These are phyloP conservation scores for Dryadula phaetusa DNA, from an alignment of 2,888 invertebrate species.

Conservation along the genomic window DNA sequence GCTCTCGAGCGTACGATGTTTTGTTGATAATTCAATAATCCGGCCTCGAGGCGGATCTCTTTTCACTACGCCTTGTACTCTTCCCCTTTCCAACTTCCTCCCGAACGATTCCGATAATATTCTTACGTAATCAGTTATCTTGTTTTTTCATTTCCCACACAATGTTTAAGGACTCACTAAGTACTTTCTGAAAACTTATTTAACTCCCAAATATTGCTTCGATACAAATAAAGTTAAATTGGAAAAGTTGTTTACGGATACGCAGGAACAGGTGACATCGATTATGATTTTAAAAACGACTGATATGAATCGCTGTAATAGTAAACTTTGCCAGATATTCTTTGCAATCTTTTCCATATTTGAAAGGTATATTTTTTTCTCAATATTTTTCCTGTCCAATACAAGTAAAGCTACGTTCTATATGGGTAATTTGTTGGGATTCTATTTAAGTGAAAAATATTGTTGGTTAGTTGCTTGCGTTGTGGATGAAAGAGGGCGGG, in stretches of 20 bases:
- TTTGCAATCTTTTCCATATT: slow-evolving; percentile 22
- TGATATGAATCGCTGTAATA: slow-evolving; percentile 22
- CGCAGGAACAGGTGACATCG: slow-evolving; percentile 69
- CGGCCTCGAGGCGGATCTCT: slow-evolving; percentile 67
- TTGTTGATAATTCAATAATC: slow-evolving; percentile 83
- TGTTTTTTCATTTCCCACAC: slow-evolving; percentile 70
- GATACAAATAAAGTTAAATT: slow-evolving; percentile 83
- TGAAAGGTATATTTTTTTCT: slow-evolving; percentile 45
- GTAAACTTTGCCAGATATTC: slow-evolving; percentile 22
- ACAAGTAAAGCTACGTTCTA: slow-evolving; percentile 55
- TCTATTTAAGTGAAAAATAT: slow-evolving; percentile 74
- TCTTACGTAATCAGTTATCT: slow-evolving; percentile 72
- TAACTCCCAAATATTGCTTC: slow-evolving; percentile 70
- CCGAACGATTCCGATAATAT: slow-evolving; percentile 63
- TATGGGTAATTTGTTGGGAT: slow-evolving; percentile 65
- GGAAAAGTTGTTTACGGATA: slow-evolving; percentile 71
- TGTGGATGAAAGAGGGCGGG: slow-evolving; percentile 18
- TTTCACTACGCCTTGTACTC: slow-evolving; percentile 60
- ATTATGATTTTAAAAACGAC: slow-evolving; percentile 53
- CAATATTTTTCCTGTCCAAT: slow-evolving; percentile 52
- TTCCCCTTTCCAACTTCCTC: slow-evolving; percentile 46
- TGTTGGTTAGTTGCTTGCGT: slow-evolving; percentile 54
- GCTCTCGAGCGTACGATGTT: slow-evolving; percentile 75
- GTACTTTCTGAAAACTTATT: slow-evolving; percentile 69
- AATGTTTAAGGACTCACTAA: slow-evolving; percentile 65